phyloP scores from a whole-genome alignment of 1,140 invertebrate genomes.

The Lycorma delicatula region DNA sequence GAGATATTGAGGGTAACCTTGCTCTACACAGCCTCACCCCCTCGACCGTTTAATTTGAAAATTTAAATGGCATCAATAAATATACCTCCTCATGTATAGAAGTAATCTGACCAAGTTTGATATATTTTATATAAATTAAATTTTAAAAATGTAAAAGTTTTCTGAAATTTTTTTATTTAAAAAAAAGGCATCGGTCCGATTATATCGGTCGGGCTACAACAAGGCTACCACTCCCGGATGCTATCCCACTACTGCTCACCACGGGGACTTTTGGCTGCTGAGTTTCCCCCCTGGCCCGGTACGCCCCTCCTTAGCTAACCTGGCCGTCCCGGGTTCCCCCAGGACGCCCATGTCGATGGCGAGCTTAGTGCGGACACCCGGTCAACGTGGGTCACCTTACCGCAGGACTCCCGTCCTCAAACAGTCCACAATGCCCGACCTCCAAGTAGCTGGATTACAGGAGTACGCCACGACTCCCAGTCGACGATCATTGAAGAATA shows the following conservation, averaged over 20 bases:
- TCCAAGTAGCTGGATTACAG: conserved; percentile 92
- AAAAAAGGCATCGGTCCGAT: conserved; percentile 50
- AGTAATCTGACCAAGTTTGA: no score
- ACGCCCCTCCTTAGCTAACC: conserved; percentile 89
- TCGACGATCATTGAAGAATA: no score
- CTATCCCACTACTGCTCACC: conserved; percentile 95
- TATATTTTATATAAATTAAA: no score
- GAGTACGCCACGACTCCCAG: conserved; percentile 77
- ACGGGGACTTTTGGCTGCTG: conserved; percentile 95
- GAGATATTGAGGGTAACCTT: no score
- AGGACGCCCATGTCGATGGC: conserved; percentile 83
- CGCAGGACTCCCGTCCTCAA: conserved; percentile 72
- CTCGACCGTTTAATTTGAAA: no score
- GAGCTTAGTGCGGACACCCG: conserved; percentile 79
- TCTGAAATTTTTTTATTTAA: no score
- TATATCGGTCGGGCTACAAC: conserved; percentile 76
- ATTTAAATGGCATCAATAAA: no score
- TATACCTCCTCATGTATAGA: no score
- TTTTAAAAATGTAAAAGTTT: no score
- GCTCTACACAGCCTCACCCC: no score
- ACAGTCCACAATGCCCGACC: conserved; percentile 73
- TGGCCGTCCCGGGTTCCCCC: conserved; percentile 72
- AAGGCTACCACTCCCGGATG: conserved; percentile 82
- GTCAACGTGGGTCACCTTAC: conserved; percentile 61
- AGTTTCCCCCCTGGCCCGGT: conserved; percentile 94